A percentile compares a stretch with the other conserved stretches of the same genome.
Conservation (phyloP, 2,113 vertebrate species). For the Andinoacara biseriatus region DNA sequence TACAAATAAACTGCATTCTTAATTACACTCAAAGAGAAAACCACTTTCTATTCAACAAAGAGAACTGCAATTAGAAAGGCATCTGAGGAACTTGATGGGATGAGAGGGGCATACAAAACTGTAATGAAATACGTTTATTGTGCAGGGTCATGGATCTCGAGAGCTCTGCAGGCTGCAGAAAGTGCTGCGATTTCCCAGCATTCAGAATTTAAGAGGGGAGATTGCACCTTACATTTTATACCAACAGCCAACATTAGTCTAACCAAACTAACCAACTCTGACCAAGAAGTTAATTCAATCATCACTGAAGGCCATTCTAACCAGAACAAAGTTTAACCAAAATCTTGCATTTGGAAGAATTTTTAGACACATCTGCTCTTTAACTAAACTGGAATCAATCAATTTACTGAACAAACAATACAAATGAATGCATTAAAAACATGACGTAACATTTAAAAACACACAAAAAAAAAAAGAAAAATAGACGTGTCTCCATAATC, state of each 20-base stretch:
- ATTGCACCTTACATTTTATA: not conserved
- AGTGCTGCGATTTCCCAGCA: not conserved
- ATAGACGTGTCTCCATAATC: constrained; percentile 8
- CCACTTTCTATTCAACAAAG: not conserved
- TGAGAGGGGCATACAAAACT: not conserved
- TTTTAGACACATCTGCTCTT: not conserved
- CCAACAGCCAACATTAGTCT: accelerated
- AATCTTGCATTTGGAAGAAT: not conserved
- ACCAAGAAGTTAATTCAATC: not conserved
- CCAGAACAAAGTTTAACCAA: not conserved
- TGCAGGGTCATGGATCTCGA: not conserved
- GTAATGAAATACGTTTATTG: not conserved
- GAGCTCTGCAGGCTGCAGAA: not conserved
- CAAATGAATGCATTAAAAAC: not conserved
- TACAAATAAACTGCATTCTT: not conserved
- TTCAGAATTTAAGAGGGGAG: not conserved
- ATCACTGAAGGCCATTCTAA: not conserved
- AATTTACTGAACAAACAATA: not conserved
- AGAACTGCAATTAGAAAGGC: not conserved
- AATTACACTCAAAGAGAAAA: not conserved
- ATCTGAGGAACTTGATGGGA: not conserved
- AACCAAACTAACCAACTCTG: not conserved
- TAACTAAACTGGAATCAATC: not conserved
- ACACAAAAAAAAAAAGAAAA: accelerated
- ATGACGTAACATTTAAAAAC: not conserved